Conservation (phyloP, 2,888 invertebrate species). For the Epinotia demarniana region DNA sequence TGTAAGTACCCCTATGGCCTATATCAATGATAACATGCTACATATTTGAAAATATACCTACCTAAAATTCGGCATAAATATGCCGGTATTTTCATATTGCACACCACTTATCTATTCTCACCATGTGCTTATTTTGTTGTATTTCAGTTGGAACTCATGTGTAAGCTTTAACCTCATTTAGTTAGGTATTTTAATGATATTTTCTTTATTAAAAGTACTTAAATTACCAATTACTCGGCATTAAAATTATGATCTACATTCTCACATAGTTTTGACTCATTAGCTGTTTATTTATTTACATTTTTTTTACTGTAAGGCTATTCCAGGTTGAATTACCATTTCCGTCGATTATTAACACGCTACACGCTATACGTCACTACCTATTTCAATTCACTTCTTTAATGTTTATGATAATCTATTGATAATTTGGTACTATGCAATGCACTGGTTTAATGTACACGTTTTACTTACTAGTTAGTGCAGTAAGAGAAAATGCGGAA, state of each 20-base stretch:
- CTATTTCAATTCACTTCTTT: background rate
- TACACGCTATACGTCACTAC: background rate
- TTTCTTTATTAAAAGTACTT: background rate
- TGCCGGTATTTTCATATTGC: too few relatives aligned
- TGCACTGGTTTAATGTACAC: conserved; percentile 33
- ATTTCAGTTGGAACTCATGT: background rate
- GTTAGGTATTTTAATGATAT: background rate
- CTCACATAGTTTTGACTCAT: conserved; percentile 27
- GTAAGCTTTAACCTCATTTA: background rate
- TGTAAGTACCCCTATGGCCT: too few relatives aligned
- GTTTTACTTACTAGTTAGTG: conserved; percentile 11
- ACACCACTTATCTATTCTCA: too few relatives aligned
- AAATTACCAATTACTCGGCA: background rate
- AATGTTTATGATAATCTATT: conserved; percentile 19
- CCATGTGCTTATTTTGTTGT: too few relatives aligned
- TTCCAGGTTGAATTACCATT: background rate
- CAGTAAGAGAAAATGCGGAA: background rate
- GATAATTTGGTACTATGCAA: conserved; percentile 33
- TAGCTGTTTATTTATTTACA: conserved; percentile 8
- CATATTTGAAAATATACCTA: too few relatives aligned
- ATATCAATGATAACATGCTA: too few relatives aligned
- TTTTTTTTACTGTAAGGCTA: conserved; percentile 7
- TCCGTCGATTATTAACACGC: background rate
- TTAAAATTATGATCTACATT: conserved; percentile 17
- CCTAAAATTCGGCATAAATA: too few relatives aligned